Base-by-base conservation (phyloP, 2,888 invertebrate genomes). In the Thalpophila matura region DNA sequence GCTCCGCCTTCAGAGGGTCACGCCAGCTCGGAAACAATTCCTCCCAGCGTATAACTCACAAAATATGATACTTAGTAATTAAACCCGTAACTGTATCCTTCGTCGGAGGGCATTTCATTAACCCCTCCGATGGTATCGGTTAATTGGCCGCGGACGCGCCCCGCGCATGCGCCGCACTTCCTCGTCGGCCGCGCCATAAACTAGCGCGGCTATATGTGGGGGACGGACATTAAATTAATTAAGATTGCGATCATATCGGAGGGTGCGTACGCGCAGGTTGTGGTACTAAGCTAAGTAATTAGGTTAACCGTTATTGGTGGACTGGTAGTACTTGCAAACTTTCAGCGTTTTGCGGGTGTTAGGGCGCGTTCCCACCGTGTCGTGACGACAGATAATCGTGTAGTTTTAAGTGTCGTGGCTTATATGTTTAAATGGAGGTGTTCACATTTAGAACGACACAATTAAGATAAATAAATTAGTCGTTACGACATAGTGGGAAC, bases 41-140 rank as follows among this genome's bases (percentile, higher is more conserved):
- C 42, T 56, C 49, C 68, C 72, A 71, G 72, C 40, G 22, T 29
- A 73, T 77, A 77, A 68, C 57, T 77, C 68, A 72, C 60, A 54
- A 73, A 75, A 80, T 77, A 77, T 77, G 74, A 77, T 73, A 55
- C 59, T 71, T 51, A 65, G 74, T 68, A 77, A 77, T 77, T 77
- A 77, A 63, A 70, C 49, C 53, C 64, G 76, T 71, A 76, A 71
- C 70, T 51, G 56, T 72, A 55, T 58, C 65, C 73, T 54, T 62
- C 55, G 45, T 54, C 54, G 47, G 56, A 51, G 78, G 81, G 64
- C 79, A 80, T 72, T 80, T 79, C 81, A 78, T 79, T 80, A 80
- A 79, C 79, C 79, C 67, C 24, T 37, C 31, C 65, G 79, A 79
- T 79, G 58, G 50, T 65, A 79, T 79, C 81, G 47, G 55, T 54